These are phyloP conservation scores for Coturnix japonica DNA, from an alignment of 2,113 vertebrate species.

Conservation along the genomic window DNA sequence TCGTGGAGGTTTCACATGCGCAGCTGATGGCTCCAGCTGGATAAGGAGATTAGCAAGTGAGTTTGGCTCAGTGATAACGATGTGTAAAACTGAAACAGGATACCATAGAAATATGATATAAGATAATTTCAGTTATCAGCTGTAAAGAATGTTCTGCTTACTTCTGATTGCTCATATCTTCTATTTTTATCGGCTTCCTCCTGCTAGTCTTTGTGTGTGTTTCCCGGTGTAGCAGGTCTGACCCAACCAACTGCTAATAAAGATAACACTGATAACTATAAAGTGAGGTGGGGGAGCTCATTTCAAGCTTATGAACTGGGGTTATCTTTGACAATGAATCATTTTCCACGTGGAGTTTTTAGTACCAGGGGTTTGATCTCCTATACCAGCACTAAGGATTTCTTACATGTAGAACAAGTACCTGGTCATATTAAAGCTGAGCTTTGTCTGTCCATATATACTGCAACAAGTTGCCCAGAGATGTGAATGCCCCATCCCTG, in stretches of 20 bases:
- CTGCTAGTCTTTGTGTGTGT: constrained; percentile 19
- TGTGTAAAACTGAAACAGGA: constrained; percentile 44
- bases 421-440: neutral
- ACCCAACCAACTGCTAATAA: constrained; percentile 35
- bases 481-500: too few relatives aligned
- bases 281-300: neutral
- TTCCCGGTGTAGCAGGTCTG: constrained; percentile 37
- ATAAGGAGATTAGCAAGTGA: neutral
- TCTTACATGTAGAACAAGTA: neutral
- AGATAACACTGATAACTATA: constrained; percentile 30
- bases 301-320: neutral
- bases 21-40: neutral
- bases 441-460: neutral
- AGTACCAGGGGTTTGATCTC: neutral
- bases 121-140: constrained; percentile 8
- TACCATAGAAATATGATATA: neutral
- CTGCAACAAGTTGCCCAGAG: too few relatives aligned
- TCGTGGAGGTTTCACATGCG: neutral
- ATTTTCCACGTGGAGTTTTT: neutral
- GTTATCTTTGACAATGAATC: neutral
- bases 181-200: constrained; percentile 44
- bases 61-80: neutral
- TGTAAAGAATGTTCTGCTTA: constrained; percentile 45
- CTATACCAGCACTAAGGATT: neutral
- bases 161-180: constrained; percentile 38